Percentiles rank a stretch among this genome's conserved stretches.
Evolutionary conservation across 2,797 vertebrate species (phyloP).

Genomic region (Pangasius djambal): DNA sequence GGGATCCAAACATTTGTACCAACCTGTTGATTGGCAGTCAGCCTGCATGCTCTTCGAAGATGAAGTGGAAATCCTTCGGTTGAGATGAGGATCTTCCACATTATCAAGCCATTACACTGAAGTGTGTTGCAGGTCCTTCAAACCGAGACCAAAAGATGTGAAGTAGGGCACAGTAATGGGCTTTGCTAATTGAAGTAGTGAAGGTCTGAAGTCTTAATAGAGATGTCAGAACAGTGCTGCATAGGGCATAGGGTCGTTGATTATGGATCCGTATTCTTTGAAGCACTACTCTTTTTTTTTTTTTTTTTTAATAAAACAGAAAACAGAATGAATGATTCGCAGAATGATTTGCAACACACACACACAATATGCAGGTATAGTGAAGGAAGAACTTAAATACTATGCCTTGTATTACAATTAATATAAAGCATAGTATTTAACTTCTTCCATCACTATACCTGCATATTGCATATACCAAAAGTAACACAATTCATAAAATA

Average conservation of each 20-base stretch:
- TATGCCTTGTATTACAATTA: too few species aligned
- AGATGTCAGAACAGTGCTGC: slow-evolving; percentile 23
- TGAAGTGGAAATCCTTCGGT: slow-evolving; percentile 37
- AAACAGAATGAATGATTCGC: too few species aligned
- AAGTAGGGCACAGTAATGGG: slow-evolving; percentile 60
- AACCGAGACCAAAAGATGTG: slow-evolving; percentile 52
- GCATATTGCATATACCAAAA: too few species aligned
- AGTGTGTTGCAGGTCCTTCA: slow-evolving; percentile 63
- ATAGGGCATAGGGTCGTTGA: slow-evolving; percentile 17
- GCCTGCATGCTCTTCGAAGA: neutral
- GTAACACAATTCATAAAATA: too few species aligned
- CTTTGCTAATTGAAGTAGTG: slow-evolving; percentile 55
- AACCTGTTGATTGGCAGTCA: slow-evolving; percentile 28
- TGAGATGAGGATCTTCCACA: slow-evolving; percentile 47
- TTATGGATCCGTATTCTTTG: neutral
- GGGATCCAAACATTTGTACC: slow-evolving; percentile 12
- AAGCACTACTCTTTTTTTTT: neutral
- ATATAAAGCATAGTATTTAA: too few species aligned
- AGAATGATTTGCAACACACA: neutral
- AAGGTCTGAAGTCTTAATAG: slow-evolving; percentile 52
- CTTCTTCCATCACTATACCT: too few species aligned
- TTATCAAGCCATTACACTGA: slow-evolving; percentile 72
- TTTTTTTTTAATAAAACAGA: neutral
- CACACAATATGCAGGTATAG: too few species aligned
- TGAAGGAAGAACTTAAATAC: too few species aligned